These are phyloP conservation scores for Apodemia mormo DNA, from an alignment of 2,888 invertebrate species.

Conservation along the genomic window DNA sequence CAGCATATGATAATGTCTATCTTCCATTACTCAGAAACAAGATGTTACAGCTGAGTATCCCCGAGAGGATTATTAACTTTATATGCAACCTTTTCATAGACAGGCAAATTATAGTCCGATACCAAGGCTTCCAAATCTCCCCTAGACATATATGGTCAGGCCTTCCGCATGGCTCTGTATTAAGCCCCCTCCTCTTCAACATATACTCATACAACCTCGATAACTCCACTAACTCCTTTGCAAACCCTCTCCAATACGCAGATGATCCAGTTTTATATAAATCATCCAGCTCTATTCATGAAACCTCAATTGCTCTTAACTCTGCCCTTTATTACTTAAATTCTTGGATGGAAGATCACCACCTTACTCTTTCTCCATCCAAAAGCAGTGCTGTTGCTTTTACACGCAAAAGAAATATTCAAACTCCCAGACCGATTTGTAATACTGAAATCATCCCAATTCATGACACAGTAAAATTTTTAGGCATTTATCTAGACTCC, in stretches of 20 bases:
- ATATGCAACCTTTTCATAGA: background rate
- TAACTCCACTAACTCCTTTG: background rate
- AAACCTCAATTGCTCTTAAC: background rate
- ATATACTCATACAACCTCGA: constrained; percentile 4
- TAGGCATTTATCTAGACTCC: too few relatives aligned
- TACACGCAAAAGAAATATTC: too few relatives aligned
- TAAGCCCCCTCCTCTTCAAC: constrained; percentile 10
- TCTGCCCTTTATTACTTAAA: background rate
- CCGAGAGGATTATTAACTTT: background rate
- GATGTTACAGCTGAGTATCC: too few relatives aligned
- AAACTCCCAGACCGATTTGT: too few relatives aligned
- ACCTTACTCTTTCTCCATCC: background rate
- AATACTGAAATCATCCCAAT: too few relatives aligned
- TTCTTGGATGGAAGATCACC: background rate
- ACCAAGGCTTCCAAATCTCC: background rate
- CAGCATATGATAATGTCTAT: too few relatives aligned
- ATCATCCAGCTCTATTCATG: background rate
- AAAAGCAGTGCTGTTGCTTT: too few relatives aligned
- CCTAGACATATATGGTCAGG: background rate
- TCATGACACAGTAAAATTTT: too few relatives aligned
- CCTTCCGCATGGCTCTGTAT: constrained; percentile 19
- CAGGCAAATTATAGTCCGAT: background rate
- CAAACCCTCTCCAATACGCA: background rate
- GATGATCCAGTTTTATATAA: constrained; percentile 7
- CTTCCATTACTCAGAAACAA: too few relatives aligned